These are phyloP conservation scores for Brachypalpus laphriformis DNA, from an alignment of 2,888 invertebrate species.

Conservation along the genomic window DNA sequence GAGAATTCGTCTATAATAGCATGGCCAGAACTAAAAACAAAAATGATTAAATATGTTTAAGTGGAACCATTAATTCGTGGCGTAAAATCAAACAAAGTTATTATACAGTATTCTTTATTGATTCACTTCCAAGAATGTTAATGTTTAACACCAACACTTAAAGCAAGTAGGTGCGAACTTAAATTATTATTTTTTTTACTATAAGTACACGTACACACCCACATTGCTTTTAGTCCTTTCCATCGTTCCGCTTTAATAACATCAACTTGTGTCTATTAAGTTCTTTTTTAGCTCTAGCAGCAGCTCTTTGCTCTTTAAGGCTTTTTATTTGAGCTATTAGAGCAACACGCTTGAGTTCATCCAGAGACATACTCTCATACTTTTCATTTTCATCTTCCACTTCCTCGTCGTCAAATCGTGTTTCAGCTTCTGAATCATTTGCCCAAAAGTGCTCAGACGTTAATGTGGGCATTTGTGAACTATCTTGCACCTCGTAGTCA, in stretches of 20 bases:
- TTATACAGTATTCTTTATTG: too few relatives aligned
- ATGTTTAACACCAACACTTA: too few relatives aligned
- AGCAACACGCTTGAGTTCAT: background rate
- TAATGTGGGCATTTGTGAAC: background rate
- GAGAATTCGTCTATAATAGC: too few relatives aligned
- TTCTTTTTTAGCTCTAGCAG: conserved; percentile 13
- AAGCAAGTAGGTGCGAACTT: too few relatives aligned
- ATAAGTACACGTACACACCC: too few relatives aligned
- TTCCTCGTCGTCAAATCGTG: background rate
- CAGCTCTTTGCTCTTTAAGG: background rate
- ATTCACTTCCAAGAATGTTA: too few relatives aligned
- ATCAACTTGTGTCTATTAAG: conserved; percentile 4
- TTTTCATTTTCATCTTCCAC: background rate
- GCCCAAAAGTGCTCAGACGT: background rate
- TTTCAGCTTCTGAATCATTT: background rate
- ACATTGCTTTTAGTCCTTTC: too few relatives aligned
- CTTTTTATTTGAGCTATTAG: conserved; percentile 38
- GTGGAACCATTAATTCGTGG: too few relatives aligned
- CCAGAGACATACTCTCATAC: conserved; percentile 2
- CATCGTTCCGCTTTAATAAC: background rate
- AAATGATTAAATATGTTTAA: too few relatives aligned
- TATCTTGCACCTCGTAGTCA: background rate
- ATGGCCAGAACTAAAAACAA: too few relatives aligned
- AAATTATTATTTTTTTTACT: too few relatives aligned
- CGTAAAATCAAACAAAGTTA: too few relatives aligned